Conservation (phyloP, 30 jellyfish, hydroid and myxozoan genomes). For the Hydractinia echinata region DNA sequence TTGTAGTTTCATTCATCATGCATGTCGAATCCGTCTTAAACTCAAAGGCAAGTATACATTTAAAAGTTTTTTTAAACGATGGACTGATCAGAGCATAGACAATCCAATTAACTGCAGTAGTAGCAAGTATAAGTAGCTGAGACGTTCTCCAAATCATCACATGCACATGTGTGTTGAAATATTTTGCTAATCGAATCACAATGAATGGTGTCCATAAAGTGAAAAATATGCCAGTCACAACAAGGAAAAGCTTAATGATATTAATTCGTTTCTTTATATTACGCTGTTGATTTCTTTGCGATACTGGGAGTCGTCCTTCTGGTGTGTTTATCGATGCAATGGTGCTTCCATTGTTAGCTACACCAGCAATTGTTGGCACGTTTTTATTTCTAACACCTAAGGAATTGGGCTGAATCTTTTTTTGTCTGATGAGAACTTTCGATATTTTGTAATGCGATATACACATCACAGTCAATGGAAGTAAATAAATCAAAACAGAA, state of each 20-base stretch:
- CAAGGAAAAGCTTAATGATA: constrained; percentile 57
- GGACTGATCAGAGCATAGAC: constrained; percentile 85
- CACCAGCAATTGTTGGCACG: too few species aligned
- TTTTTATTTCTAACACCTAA: not conserved
- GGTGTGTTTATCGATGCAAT: not conserved
- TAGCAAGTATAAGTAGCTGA: constrained; percentile 65
- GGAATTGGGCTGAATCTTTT: not conserved
- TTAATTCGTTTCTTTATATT: not conserved
- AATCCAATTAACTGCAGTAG: constrained; percentile 79
- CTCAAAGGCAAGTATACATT: constrained; percentile 47
- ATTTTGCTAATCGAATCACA: constrained; percentile 55
- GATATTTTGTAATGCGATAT: constrained; percentile 77
- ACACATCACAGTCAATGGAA: constrained; percentile 73
- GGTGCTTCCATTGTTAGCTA: too few species aligned
- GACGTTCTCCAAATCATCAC: constrained; percentile 63
- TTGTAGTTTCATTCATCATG: too few species aligned
- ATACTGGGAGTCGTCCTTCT: not conserved
- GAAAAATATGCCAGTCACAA: constrained; percentile 66
- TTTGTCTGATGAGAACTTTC: constrained; percentile 24
- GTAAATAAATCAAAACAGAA: constrained; percentile 54
- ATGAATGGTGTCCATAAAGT: constrained; percentile 89
- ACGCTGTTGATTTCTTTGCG: not conserved
- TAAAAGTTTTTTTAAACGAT: constrained; percentile 66
- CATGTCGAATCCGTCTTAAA: not conserved
- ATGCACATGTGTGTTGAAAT: constrained; percentile 49